A percentile compares a stretch with the other conserved stretches of the same genome.
Evolutionary conservation across 2,888 invertebrate species (phyloP).

Genomic region (Napeogenes sylphis): DNA sequence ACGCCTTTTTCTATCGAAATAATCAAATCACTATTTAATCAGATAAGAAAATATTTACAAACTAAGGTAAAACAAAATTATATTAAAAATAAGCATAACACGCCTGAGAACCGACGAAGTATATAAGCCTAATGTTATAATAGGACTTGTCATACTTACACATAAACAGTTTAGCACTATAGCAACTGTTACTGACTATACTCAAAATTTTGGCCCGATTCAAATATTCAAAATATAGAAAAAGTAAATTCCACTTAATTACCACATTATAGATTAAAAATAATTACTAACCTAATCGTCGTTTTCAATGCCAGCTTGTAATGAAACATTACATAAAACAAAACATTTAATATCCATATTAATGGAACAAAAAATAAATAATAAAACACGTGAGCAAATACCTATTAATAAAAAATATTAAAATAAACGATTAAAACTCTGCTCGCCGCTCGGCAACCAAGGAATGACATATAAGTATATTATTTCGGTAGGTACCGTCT

Average conservation of each 20-base stretch:
- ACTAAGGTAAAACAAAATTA: constrained; percentile 33
- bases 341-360: constrained; percentile 43
- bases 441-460: constrained; percentile 41
- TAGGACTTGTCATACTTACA: constrained; percentile 33
- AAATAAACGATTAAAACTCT: constrained; percentile 37
- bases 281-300: constrained; percentile 43
- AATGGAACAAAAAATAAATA: constrained; percentile 61
- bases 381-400: constrained; percentile 63
- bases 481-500: constrained; percentile 33
- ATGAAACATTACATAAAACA: constrained; percentile 41
- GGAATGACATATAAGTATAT: constrained; percentile 48
- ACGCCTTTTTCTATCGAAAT: constrained; percentile 51
- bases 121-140: constrained; percentile 28
- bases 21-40: constrained; percentile 47
- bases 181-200: constrained; percentile 70
- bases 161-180: constrained; percentile 39
- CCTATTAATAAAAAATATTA: constrained; percentile 43
- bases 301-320: constrained; percentile 37
- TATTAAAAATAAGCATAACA: constrained; percentile 24
- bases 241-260: constrained; percentile 24
- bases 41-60: constrained; percentile 43
- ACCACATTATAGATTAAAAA: constrained; percentile 49
- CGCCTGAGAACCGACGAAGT: constrained; percentile 11
- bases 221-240: constrained; percentile 47
- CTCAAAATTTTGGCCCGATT: constrained; percentile 72